phyloP scores from a whole-genome alignment of 2,113 vertebrate species.

The Apaloderma vittatum region DNA sequence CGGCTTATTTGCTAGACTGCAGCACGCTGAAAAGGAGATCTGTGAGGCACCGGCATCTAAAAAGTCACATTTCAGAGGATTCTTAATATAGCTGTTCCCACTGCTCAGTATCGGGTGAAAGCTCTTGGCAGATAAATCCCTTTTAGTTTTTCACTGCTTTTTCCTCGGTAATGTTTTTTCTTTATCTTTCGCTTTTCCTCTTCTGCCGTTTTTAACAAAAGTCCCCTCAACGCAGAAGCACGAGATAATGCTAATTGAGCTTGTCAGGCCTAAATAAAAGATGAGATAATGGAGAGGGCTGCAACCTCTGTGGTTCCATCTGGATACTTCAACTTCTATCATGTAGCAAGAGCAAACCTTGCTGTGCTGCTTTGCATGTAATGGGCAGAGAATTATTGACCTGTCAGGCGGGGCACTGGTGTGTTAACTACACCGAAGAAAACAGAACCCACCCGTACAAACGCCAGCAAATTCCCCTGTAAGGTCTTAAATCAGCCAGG shows the following conservation, averaged over 20 bases:
- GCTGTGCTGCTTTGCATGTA: not conserved
- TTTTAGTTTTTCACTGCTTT: not conserved
- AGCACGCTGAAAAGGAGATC: not conserved
- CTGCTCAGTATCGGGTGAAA: not conserved
- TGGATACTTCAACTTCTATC: conserved; percentile 46
- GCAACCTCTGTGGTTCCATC: conserved; percentile 26
- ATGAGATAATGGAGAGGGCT: conserved; percentile 8
- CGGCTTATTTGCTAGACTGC: not conserved
- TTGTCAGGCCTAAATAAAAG: conserved; percentile 69
- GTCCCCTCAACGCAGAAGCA: conserved; percentile 17
- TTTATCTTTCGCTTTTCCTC: not conserved
- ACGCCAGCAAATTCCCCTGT: not conserved
- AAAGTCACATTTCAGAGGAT: not conserved
- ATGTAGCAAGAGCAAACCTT: not conserved
- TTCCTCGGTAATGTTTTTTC: not conserved
- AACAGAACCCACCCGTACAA: not conserved
- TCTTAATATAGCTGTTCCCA: not conserved
- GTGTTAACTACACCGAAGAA: not conserved
- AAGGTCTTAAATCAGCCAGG: not conserved
- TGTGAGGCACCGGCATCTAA: not conserved
- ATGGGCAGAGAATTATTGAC: conserved; percentile 46
- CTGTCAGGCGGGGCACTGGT: conserved; percentile 5
- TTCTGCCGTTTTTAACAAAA: conserved; percentile 17
- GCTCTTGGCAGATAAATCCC: conserved; percentile 7
- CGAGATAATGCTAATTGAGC: conserved; percentile 62